These are phyloP conservation scores for Daphoenositta chrysoptera DNA, from an alignment of 2,113 vertebrate species.

Conservation along the genomic window DNA sequence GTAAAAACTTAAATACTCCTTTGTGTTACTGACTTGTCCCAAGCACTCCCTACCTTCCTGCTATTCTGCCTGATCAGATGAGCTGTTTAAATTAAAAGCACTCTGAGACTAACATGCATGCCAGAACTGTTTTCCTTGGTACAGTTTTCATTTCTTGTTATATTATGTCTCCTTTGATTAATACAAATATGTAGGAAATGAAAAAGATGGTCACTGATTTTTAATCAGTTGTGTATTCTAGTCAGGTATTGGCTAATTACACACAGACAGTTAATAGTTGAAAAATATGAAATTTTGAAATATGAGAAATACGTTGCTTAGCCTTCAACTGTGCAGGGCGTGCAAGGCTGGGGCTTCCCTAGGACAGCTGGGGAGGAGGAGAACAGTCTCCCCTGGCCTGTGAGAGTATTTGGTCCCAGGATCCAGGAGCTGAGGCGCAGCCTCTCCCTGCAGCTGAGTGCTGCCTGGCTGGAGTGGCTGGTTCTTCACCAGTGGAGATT, in stretches of 20 bases:
- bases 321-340: background rate
- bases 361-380: background rate
- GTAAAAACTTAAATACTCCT: background rate
- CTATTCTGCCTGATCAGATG: background rate
- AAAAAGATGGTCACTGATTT: background rate
- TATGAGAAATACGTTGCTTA: background rate
- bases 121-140: background rate
- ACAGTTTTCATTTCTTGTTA: background rate
- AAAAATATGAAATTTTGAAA: too few species aligned
- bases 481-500: background rate
- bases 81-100: background rate
- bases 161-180: background rate
- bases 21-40: background rate
- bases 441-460: background rate
- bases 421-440: background rate
- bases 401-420: background rate
- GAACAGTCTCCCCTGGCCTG: background rate
- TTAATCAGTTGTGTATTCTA: background rate
- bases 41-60: background rate
- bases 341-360: background rate
- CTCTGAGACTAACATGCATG: background rate
- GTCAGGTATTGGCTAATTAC: background rate
- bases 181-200: background rate
- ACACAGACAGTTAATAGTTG: background rate
- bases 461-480: background rate